Percentiles rank a stretch among this genome's conserved stretches.
Evolutionary conservation across 2,888 invertebrate genomes (phyloP).

Genomic region (Agrochola lota): DNA sequence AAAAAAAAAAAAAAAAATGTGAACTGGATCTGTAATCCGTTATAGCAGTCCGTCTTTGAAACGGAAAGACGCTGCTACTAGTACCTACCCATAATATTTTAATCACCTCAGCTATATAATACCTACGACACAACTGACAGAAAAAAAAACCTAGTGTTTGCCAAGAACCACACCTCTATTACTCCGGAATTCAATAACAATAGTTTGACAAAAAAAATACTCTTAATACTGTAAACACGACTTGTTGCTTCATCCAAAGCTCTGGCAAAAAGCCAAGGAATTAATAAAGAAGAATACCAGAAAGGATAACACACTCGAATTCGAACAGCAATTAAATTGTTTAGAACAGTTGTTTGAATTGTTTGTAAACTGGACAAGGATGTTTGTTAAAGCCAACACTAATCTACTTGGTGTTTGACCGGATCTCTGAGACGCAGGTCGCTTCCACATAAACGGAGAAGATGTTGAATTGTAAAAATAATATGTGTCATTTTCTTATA

Average conservation of each 20-base stretch:
- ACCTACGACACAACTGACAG: too few species aligned
- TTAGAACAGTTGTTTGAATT: slow-evolving; percentile 27
- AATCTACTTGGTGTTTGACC: not conserved
- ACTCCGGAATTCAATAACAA: too few species aligned
- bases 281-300: slow-evolving; percentile 18
- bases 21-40: too few species aligned
- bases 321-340: slow-evolving; percentile 30
- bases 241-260: not conserved
- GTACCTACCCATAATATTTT: too few species aligned
- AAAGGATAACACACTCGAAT: slow-evolving; percentile 19
- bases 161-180: too few species aligned
- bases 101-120: too few species aligned
- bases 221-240: not conserved
- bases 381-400: slow-evolving; percentile 19
- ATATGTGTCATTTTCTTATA: not conserved
- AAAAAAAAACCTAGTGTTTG: too few species aligned
- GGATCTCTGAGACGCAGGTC: not conserved
- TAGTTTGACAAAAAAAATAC: too few species aligned
- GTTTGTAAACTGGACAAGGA: slow-evolving; percentile 27
- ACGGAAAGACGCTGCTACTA: too few species aligned
- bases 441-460: not conserved
- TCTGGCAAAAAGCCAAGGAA: slow-evolving; percentile 36
- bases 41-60: too few species aligned
- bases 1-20: too few species aligned
- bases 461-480: not conserved